Evolutionary conservation across 2,888 invertebrate genomes (phyloP), one percentile per base, ranked within the genome.

Genomic region (Tetragnatha montana): DNA sequence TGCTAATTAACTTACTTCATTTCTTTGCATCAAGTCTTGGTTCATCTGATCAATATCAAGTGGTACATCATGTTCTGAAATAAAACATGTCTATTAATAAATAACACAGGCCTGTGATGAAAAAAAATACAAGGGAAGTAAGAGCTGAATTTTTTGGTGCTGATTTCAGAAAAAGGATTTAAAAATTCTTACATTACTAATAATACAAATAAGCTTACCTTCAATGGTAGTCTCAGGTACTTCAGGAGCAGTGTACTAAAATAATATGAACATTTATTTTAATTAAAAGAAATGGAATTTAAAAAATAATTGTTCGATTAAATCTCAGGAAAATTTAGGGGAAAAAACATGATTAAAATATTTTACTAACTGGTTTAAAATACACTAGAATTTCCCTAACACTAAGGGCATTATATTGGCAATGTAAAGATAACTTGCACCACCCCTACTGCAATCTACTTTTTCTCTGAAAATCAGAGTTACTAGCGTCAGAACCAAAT

Each of bases 1-100:
- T 60, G 60, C 12, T 49, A 47, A 76, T 12, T 10, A 68, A 81
- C 69, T 89, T 76, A 91, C 91, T 74, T 91, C 91, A 87, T 89
- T 91, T 73, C 89, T 91, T 69, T 87, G 79, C 87, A 91, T 89
- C 6, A 87, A 19, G 22, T 89, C 91, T 81, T 84, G 80, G 69
- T 91, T 91, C 19, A 91, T 75, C 76, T 89, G 89, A 17, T 91
- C 91, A 12, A 89, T 71, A 89, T 91, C 89, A 14, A 91, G 73
- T 68, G 91, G 91, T 8, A 81, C 70, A 71, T 91, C 91, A 87
- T 91, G 91, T 76, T 91, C 91, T 91, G 35, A 22, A 86, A 75
- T 68, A 19, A 51, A 74, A n/a, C n/a, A n/a, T n/a, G n/a, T n/a
- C n/a, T 71, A n/a, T 60, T 14, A 14, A n/a, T n/a, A 60, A 60